Evolutionary conservation across 2,113 vertebrate genomes (phyloP), one percentile per base, ranked within the genome.

Genomic region (Rynchops niger): DNA sequence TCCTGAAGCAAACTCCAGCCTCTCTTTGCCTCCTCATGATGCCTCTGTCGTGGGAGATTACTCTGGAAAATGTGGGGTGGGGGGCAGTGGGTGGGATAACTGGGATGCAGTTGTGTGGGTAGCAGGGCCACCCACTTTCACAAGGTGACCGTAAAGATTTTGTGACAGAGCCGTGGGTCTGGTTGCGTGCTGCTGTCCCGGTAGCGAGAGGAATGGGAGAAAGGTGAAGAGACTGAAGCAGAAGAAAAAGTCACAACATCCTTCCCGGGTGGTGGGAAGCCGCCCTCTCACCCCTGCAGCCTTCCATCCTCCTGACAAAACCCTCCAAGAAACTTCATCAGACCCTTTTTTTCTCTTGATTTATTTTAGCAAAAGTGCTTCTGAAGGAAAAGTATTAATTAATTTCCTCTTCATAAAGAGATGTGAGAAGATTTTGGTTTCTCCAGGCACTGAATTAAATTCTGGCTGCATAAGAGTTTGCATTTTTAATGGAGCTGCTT

Each of bases 401-500:
- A 77, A 84, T 93, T 95, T 84, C 56, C 27, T 61, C 40, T 82
- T 52, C 69, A 43, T 58, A 70, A 52, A 47, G 49, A 71, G 56
- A 93, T 71, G n/a, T 19, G 72, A 62, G 67, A 88, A 87, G 42
- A 66, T 71, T 92, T 81, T 56, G 56, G 53, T 49, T 91, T 95
- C 61, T 94, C 10, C 34, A 69, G 77, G 45, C 65, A n/a, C 40
- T 87, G 84, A 87, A 91, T 94, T 82, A 62, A 93, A 95, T 85
- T 84, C 71, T 89, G 74, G 32, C 83, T 76, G 63, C 36, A 61
- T 6, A 30, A 32, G 50, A 72, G 43, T 32, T 56, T 86, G 70
- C 49, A 69, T 93, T 95, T 96, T 92, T 87, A 89, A 95, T 73
- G 38, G 58, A 58, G 34, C 77, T 69, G 49, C 76, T 95, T 92